Conservation (phyloP, 2,888 invertebrate genomes). For the Geotrupes spiniger region DNA sequence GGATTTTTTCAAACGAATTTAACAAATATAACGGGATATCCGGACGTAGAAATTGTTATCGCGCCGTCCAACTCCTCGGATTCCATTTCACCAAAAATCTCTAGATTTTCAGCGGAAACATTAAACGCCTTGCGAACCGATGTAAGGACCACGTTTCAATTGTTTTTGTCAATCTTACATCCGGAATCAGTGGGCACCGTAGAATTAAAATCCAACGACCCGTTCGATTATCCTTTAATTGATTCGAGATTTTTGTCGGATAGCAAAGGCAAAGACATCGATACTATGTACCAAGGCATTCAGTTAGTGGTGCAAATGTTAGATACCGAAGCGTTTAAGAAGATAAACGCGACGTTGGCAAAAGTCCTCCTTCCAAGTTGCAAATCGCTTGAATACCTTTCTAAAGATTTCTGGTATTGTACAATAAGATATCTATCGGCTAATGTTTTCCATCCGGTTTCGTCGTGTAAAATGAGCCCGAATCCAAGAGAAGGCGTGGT, state of each 20-base stretch:
- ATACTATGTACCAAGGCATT: slow-evolving; percentile 54
- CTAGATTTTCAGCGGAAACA: slow-evolving; percentile 32
- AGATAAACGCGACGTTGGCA: slow-evolving; percentile 51
- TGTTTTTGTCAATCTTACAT: slow-evolving; percentile 53
- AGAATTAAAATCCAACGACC: slow-evolving; percentile 55
- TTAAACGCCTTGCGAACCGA: slow-evolving; percentile 44
- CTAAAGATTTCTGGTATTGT: slow-evolving; percentile 30
- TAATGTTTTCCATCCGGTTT: slow-evolving; percentile 24
- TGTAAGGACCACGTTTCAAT: slow-evolving; percentile 54
- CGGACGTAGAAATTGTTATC: slow-evolving; percentile 37
- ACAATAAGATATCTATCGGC: slow-evolving; percentile 23
- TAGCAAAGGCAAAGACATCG: slow-evolving; percentile 50
- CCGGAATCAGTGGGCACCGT: slow-evolving; percentile 54
- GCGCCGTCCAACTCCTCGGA: slow-evolving; percentile 49
- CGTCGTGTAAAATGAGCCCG: slow-evolving; percentile 29
- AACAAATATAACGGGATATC: slow-evolving; percentile 27
- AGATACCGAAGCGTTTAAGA: slow-evolving; percentile 53
- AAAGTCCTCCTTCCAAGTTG: slow-evolving; percentile 17
- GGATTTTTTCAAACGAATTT: slow-evolving; percentile 26
- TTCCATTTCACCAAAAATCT: slow-evolving; percentile 27
- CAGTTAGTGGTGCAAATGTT: slow-evolving; percentile 47
- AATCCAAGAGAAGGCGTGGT: slow-evolving; percentile 24
- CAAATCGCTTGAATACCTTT: slow-evolving; percentile 13
- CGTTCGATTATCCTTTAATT: slow-evolving; percentile 62
- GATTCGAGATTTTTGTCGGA: slow-evolving; percentile 65